Percentiles rank a stretch among this genome's conserved stretches.
These are phyloP conservation scores for Pyrocephalus nanus DNA, from an alignment of 2,797 vertebrate species.

Conservation along the genomic window DNA sequence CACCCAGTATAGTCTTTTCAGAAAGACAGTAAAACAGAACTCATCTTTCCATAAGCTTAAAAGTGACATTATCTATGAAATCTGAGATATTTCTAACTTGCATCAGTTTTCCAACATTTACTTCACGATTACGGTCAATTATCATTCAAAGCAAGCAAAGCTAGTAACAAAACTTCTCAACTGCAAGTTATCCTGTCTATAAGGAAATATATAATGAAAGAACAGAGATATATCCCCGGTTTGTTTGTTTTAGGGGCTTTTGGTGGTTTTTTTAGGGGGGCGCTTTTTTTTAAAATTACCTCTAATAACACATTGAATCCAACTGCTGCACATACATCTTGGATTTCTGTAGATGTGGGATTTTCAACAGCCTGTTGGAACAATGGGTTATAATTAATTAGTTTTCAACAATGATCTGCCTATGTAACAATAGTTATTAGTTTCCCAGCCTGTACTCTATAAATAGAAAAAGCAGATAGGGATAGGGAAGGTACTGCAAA, in stretches of 20 bases:
- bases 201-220: not conserved
- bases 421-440: not conserved
- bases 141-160: not conserved
- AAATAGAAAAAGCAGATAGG: not conserved
- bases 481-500: not conserved
- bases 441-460: not conserved
- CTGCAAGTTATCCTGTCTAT: not conserved
- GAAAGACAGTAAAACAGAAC: not conserved
- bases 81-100: not conserved
- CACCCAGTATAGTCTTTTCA: not conserved
- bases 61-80: not conserved
- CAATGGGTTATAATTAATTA: not conserved
- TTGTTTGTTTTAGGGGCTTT: not conserved
- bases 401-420: not conserved
- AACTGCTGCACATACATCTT: slow-evolving; percentile 88
- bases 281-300: slow-evolving; percentile 65
- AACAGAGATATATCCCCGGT: not conserved
- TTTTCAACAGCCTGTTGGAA: slow-evolving; percentile 91
- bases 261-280: fast-evolving
- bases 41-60: not conserved
- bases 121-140: not conserved
- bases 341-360: slow-evolving; percentile 92
- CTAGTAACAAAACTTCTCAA: not conserved
- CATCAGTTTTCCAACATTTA: not conserved
- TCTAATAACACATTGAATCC: slow-evolving; percentile 89